Evolutionary conservation across 1,140 invertebrate genomes (phyloP), one percentile per base, ranked within the genome.

Genomic region (Battus philenor): DNA sequence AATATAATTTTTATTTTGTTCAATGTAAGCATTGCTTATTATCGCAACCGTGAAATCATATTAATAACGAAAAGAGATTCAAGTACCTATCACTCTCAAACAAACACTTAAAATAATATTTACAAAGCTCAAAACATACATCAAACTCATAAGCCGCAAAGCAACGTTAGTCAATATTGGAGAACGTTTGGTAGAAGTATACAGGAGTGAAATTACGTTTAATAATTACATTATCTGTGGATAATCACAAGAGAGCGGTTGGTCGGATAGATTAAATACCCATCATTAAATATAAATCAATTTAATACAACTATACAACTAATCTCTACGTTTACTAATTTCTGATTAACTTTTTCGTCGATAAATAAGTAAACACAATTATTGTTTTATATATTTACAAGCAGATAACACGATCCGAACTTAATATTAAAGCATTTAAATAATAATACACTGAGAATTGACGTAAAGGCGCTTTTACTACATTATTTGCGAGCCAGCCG

Each of bases 361-460:
- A 84, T 84, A 84, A 84, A 82, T 84, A 84, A 83, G 72, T 75
- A 79, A 77, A 82, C 71, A 82, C 66, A 70, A 75, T 74, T 68
- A 74, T 68, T 41, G 16, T 24, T 29, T 41, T 10, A 15, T 77
- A 80, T 84, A 84, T 84, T 80, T 84, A 84, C 80, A 84, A 84
- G 80, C 80, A 75, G 68, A 75, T 80, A 84, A 80, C 78, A 71
- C 59, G 68, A 80, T 74, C 64, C 62, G 68, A 72, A 77, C 74
- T 76, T 78, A 80, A 83, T 59, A 76, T 62, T 83, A 73, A 84
- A 84, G 80, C 80, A 60, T 80, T 74, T 81, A 81, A 84, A 83
- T 81, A 81, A 81, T 84, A 84, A 81, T 78, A 84, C 80, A 81
- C 80, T 84, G 80, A 84, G 77, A 84, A 84, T 80, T 80, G 80